Percentiles rank a stretch among this genome's conserved stretches.
Evolutionary conservation across 2,797 vertebrate genomes (phyloP).

Genomic region (Lepus townsendii): DNA sequence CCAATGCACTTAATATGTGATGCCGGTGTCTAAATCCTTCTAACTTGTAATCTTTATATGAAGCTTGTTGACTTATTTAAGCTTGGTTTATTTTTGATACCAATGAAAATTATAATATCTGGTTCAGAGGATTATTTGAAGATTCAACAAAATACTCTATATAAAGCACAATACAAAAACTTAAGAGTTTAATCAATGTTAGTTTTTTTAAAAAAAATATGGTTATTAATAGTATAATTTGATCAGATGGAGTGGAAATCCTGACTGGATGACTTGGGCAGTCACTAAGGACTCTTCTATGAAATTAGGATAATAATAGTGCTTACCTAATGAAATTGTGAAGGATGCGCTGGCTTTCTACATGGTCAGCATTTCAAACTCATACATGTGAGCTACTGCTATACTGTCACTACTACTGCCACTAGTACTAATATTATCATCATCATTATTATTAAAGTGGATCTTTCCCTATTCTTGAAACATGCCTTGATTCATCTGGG

Average conservation of each 20-base stretch:
- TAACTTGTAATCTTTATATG: background rate
- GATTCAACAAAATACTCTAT: background rate
- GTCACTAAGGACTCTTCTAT: background rate
- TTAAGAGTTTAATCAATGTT: background rate
- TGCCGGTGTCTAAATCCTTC: background rate
- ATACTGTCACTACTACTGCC: too few species aligned
- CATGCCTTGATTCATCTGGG: background rate
- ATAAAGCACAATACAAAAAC: background rate
- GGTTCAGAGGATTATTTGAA: background rate
- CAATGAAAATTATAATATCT: background rate
- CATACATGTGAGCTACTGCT: too few species aligned
- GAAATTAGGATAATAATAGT: background rate
- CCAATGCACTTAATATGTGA: too few species aligned
- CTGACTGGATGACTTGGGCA: background rate
- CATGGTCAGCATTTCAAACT: background rate
- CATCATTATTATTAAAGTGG: background rate
- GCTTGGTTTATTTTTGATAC: background rate
- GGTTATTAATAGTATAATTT: background rate
- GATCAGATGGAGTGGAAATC: too few species aligned
- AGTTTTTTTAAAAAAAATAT: background rate
- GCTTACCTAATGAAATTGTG: background rate
- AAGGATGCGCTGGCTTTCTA: too few species aligned
- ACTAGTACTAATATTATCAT: too few species aligned
- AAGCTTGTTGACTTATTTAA: background rate
- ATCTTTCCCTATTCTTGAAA: background rate